phyloP scores from a whole-genome alignment of 2,797 vertebrate genomes.

The Cyclura pinguis region DNA sequence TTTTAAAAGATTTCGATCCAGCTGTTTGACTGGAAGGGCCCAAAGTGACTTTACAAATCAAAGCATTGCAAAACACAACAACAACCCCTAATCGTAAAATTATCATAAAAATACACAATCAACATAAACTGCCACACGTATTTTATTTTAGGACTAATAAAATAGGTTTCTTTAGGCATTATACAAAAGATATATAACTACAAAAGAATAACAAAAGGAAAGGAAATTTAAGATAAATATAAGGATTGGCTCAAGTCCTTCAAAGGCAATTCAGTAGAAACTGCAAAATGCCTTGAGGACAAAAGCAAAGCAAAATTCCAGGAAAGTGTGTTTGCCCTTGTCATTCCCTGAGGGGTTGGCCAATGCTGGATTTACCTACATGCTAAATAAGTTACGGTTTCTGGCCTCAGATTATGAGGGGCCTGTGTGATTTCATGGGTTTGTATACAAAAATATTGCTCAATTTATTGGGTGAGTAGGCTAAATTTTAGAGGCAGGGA shows the following conservation, averaged over 20 bases:
- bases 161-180: background rate
- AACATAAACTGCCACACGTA: background rate
- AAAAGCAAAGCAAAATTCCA: background rate
- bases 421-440: no score
- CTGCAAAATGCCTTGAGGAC: background rate
- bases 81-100: background rate
- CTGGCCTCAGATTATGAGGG: no score
- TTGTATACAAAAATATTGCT: no score
- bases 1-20: background rate
- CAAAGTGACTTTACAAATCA: background rate
- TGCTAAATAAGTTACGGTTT: no score
- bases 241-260: background rate
- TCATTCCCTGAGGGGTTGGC: background rate
- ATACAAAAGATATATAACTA: background rate
- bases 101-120: background rate
- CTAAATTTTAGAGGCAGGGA: no score
- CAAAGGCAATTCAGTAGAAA: background rate
- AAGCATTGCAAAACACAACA: background rate
- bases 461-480: no score
- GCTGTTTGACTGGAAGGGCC: background rate
- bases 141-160: background rate
- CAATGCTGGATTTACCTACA: no score
- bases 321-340: no score
- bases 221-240: background rate
- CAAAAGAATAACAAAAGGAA: background rate